Base-by-base conservation (phyloP, 2,797 vertebrate genomes). In the Astyanax mexicanus region DNA sequence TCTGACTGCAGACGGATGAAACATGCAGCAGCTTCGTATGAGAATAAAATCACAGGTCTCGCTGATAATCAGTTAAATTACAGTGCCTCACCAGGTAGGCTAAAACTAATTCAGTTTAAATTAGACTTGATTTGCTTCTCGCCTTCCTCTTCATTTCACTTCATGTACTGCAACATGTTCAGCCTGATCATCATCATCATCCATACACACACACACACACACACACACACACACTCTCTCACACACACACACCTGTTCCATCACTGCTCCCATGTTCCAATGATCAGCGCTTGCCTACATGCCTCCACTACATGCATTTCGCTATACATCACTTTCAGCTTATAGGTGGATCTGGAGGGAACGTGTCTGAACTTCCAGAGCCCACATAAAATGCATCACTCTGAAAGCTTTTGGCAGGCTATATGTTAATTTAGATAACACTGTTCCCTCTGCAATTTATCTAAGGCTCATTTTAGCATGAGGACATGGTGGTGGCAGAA, bases 141-240 rank as follows among this genome's bases (percentile, higher is more conserved):
- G 69, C 74, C 69, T 60, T 68, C 52, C 58, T 71, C 35, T 65
- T 73, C 58, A 37, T 78, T 68, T 72, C 69, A 74, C n/a, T n/a
- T 61, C 55, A 69, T 44, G 61, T 64, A 78, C 49, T 64, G 75
- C 55, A 60, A 32, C 57, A 38, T 12, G 9, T 3, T 52, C 40
- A 66, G 52, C 25, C 44, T 44, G 25, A 66, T 78, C 60, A 57
- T 27, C 37, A 77, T 23, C 37, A 55, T 19, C 57, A 11, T 47
- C 23, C n/a, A n/a, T n/a, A 71, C 3, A 58, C 45, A 73, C 13
- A 69, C 6, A 35, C 13, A 42, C 69, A n/a, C 23, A 71, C 3
- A 58, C 45, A 73, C 13, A 69, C 6, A 35, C 13, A 42, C 69
- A n/a, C n/a, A 19, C 47, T 19, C 35, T 21, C 35, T 40, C 23